Conservation (phyloP, 2,797 vertebrate species). For the Clarias fuscus region DNA sequence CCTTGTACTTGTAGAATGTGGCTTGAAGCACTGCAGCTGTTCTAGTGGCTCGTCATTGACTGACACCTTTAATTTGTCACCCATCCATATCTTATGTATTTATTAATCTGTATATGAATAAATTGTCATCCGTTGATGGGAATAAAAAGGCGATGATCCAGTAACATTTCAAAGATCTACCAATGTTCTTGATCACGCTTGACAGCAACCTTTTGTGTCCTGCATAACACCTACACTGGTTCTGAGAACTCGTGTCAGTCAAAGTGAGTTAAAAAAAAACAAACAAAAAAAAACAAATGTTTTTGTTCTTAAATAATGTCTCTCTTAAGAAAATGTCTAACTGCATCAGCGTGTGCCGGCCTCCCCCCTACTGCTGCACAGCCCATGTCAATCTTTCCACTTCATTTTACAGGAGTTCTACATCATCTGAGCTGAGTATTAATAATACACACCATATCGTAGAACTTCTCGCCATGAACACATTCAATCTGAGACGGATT, state of each 20-base stretch:
- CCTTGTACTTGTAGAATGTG: background rate
- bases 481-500: background rate
- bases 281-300: background rate
- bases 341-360: background rate
- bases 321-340: background rate
- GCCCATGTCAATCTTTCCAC: background rate
- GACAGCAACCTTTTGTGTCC: background rate
- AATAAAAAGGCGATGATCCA: background rate
- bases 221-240: background rate
- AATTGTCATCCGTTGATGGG: background rate
- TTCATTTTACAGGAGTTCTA: conserved; percentile 1
- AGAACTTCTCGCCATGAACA: background rate
- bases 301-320: background rate
- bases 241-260: background rate
- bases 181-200: background rate
- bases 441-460: background rate
- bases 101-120: background rate
- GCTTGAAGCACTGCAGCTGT: background rate
- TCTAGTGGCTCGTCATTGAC: background rate
- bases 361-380: background rate
- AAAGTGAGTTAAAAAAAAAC: background rate
- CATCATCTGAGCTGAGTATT: background rate
- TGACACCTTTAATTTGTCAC: background rate
- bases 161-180: background rate
- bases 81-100: too few species aligned